Conservation (phyloP, 2,888 invertebrate genomes). For the Torymus tubicola region DNA sequence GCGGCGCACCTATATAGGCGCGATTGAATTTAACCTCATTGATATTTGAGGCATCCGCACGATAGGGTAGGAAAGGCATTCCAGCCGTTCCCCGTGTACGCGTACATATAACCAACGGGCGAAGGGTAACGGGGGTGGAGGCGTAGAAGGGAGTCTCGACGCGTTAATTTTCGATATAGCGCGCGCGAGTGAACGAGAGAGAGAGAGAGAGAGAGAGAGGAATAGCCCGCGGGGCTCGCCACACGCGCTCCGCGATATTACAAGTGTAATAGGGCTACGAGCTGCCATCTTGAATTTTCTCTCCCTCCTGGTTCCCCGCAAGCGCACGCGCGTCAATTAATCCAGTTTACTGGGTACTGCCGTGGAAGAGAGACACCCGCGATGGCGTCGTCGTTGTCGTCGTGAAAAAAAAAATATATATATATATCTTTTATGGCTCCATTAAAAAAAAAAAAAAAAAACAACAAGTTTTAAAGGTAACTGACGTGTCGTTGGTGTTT, state of each 20-base stretch:
- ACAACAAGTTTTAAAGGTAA: slow-evolving; percentile 11
- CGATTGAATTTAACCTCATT: slow-evolving; percentile 5
- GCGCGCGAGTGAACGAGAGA: neutral
- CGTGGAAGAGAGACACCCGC: slow-evolving; percentile 62
- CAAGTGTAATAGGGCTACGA: slow-evolving; percentile 70
- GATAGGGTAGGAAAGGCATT: slow-evolving; percentile 21
- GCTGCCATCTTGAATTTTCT: slow-evolving; percentile 74
- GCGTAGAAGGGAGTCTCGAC: neutral
- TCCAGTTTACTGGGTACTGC: slow-evolving; percentile 67
- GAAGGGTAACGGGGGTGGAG: neutral
- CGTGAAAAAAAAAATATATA: slow-evolving; percentile 55
- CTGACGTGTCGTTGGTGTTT: slow-evolving; percentile 1
- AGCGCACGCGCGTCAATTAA: slow-evolving; percentile 70
- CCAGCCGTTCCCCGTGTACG: neutral
- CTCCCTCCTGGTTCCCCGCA: slow-evolving; percentile 62
- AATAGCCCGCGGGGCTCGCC: slow-evolving; percentile 19
- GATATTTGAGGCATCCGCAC: slow-evolving; percentile 27
- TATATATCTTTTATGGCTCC: slow-evolving; percentile 34
- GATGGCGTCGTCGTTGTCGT: slow-evolving; percentile 67
- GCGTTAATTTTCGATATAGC: slow-evolving; percentile 64
- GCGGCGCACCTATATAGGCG: too few relatives aligned
- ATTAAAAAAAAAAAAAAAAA: slow-evolving; percentile 27
- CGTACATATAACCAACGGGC: too few relatives aligned
- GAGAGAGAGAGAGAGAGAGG: slow-evolving; percentile 1
- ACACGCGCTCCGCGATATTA: slow-evolving; percentile 67